Base-by-base conservation (phyloP, 2,797 vertebrate species). In the Labeo calbasu region DNA sequence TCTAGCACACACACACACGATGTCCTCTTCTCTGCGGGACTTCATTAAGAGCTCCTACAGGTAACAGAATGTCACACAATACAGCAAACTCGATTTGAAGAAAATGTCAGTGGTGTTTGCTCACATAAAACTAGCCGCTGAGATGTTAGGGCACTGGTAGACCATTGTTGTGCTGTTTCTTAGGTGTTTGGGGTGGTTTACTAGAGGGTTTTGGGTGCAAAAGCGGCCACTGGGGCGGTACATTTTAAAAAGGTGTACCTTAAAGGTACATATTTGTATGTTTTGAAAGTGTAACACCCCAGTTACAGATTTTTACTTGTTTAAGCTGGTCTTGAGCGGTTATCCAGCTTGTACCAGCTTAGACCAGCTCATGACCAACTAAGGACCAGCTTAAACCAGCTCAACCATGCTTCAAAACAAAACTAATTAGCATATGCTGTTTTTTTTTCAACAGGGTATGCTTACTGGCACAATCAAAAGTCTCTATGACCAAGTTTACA, bases 1-100 rank as follows among this genome's bases (percentile, higher is more conserved):
- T 48, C 6, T 48, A 68, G 51, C 32, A 5, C 13, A 43, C 51
- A 15, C 51, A 15, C 50, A 77, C 72, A 83, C 36, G 14, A 53
- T 68, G 72, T 83, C 36, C n/a, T 59, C 19, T 46, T 59, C 51
- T 77, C 36, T 55, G 10, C 0, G 2, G 50, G 23, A 68, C 73
- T 59, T 77, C 15, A 69, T 77, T 77, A 69, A 43, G n/a, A 25
- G 13, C 50, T 68, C 15, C 51, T 46, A 48, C 23, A 66, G 72
- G 43, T 79, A 43, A 40, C 55, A 43, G 21, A 61, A 77, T 46
- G 48, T 66, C 13, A 2, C 46, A 75, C 19, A 69, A 21, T 43
- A 43, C 48, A 55, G 21, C 11, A 46, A 43, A 66, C 59, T 63
- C 12, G 2, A 70, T 81, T 53, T 71, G 13, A 79, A n/a, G 55